Base-by-base conservation (phyloP, 2,797 vertebrate species). In the Chelmon rostratus region DNA sequence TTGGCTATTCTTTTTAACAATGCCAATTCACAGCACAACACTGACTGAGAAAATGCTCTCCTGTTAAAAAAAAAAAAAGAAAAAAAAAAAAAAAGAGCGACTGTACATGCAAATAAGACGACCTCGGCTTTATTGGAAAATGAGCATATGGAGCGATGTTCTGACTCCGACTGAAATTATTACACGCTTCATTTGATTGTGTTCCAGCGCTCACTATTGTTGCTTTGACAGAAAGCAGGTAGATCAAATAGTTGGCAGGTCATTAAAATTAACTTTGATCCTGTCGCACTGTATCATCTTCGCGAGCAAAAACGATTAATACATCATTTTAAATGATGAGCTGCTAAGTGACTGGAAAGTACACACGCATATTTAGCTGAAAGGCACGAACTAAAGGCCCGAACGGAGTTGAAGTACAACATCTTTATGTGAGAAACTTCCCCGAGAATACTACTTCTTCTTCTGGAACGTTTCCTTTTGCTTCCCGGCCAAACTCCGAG, bases 1-100 rank as follows among this genome's bases (percentile, higher is more conserved):
- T 78, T 86, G 86, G 82, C 79, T 86, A 89, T 94, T 92, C 91
- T 91, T 83, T 86, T 81, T 65, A 89, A 93, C 90, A 91, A 93
- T 87, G 80, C 83, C 81, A 84, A 88, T 78, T 85, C 77, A 82
- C 76, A 74, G 83, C 83, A 72, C 70, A 84, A 76, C 79, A 80
- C 50, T 44, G 81, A 79, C 76, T 69, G 79, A 79, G 83, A 85
- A 74, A 87, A 85, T 42, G 54, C 50, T 78, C 81, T 83, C 37
- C 71, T 85, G 73, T 83, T 25, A n/a, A 65, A 28, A 68, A 47
- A 65, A n/a, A 63, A 37, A 81, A 81, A 86, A 73, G 82, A 73
- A 78, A 49, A 31, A 63, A 86, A 72, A 82, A 73, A 78, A 57
- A 64, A 79, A 73, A 80, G 44, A 80, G 44, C 21, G 21, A 65